Evolutionary conservation across 2,888 invertebrate species (phyloP).

Genomic region (Subacronicta megacephala): DNA sequence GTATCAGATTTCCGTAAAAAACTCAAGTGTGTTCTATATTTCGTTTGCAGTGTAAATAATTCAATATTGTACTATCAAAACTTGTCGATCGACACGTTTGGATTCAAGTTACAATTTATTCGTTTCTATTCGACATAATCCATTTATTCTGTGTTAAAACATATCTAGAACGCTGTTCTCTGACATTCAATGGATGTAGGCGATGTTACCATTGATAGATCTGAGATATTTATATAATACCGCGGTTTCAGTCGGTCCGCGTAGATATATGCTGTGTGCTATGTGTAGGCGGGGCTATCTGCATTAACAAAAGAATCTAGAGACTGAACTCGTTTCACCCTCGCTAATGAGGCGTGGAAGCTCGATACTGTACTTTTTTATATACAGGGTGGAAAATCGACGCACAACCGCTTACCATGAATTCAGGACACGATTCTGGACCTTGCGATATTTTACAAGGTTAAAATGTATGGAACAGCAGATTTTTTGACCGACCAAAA

Average conservation of each 20-base stretch:
- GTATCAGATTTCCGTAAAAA: too few relatives aligned
- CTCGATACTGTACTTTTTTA: constrained; percentile 18
- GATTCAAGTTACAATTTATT: constrained; percentile 29
- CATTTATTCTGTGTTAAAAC: constrained; percentile 25
- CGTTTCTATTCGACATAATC: constrained; percentile 34
- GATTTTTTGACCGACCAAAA: too few relatives aligned
- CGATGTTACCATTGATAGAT: constrained; percentile 42
- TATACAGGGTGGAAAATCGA: too few relatives aligned
- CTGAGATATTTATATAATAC: constrained; percentile 25
- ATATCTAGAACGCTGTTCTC: constrained; percentile 29
- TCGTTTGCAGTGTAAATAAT: constrained; percentile 2
- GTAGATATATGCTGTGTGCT: constrained; percentile 15
- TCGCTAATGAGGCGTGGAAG: constrained; percentile 31
- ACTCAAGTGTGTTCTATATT: too few relatives aligned
- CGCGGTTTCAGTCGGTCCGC: constrained; percentile 18
- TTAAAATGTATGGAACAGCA: too few relatives aligned
- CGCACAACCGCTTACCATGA: too few relatives aligned
- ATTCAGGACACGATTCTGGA: too few relatives aligned
- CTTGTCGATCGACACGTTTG: constrained; percentile 12
- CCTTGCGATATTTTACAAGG: too few relatives aligned
- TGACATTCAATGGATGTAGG: constrained; percentile 39
- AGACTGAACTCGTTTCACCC: constrained; percentile 34
- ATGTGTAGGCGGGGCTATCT: constrained; percentile 8
- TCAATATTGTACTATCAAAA: neutral
- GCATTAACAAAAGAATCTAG: constrained; percentile 34